Evolutionary conservation across 2,113 vertebrate genomes (phyloP).

Genomic region (Potamarius usumacintae): DNA sequence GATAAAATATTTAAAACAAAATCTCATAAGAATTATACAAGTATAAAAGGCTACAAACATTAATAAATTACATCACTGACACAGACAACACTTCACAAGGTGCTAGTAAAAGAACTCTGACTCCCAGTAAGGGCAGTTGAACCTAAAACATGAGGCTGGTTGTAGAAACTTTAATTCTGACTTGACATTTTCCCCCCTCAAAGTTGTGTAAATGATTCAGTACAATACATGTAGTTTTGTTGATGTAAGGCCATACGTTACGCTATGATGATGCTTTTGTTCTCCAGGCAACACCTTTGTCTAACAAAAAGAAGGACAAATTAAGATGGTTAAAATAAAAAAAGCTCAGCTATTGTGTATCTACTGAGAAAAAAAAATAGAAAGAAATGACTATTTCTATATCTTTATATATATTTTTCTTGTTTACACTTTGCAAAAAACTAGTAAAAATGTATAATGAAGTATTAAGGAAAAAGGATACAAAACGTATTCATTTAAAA

Average conservation of each 20-base stretch:
- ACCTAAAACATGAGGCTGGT: constrained; percentile 90
- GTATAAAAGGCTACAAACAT: constrained; percentile 99
- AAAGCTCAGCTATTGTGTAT: constrained; percentile 47
- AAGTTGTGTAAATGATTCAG: constrained; percentile 64
- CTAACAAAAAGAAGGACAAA: constrained; percentile 55
- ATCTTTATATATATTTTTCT: constrained; percentile 70
- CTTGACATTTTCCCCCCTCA: constrained; percentile 63
- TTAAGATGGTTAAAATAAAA: constrained; percentile 42
- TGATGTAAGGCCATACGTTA: constrained; percentile 82
- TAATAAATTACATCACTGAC: constrained; percentile 99
- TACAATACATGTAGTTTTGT: constrained; percentile 74
- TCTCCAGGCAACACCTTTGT: constrained; percentile 89
- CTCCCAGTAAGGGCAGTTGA: constrained; percentile 85
- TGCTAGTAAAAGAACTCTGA: constrained; percentile 96
- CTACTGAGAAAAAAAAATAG: constrained; percentile 48
- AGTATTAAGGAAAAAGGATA: constrained; percentile 82
- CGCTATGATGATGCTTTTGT: constrained; percentile 71
- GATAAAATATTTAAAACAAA: constrained; percentile 91
- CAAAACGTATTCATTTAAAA: constrained; percentile 92
- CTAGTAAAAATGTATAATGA: constrained; percentile 85
- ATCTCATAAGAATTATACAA: constrained; percentile 98
- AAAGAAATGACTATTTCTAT: constrained; percentile 65
- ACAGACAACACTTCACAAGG: constrained; percentile 99
- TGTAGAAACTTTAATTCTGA: constrained; percentile 71
- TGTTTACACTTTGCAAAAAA: constrained; percentile 80